Percentiles rank a stretch among this genome's conserved stretches.
phyloP scores from a whole-genome alignment of 2,113 vertebrate genomes.

The Psilopsiagon aurifrons region DNA sequence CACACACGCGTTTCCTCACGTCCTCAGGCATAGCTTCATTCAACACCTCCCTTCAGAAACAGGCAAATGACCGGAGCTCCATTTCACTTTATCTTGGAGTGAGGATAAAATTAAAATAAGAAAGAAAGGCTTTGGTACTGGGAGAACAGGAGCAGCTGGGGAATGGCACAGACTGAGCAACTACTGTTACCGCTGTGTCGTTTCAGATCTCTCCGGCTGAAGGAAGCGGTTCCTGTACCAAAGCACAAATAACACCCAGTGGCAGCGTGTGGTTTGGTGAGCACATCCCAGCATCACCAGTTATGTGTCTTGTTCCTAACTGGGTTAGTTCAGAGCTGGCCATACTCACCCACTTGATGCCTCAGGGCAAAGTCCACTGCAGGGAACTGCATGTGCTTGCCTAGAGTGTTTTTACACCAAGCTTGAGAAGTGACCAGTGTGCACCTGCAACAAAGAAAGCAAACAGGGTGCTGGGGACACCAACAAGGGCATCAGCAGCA shows the following conservation, averaged over 20 bases:
- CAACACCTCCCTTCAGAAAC: not conserved
- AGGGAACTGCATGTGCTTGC: not conserved
- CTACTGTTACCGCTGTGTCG: not conserved
- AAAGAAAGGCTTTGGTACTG: not conserved
- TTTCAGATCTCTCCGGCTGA: not conserved
- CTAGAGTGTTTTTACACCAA: not conserved
- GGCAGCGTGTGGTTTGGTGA: accelerated
- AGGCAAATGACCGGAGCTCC: not conserved
- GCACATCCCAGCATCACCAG: not conserved
- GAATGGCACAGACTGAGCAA: not conserved
- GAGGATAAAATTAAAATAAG: not conserved
- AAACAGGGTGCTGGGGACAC: not conserved
- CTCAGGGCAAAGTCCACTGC: not conserved
- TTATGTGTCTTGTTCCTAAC: too few relatives aligned
- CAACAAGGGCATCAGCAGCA: not conserved
- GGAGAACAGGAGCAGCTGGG: conserved; percentile 9
- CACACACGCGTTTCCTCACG: not conserved
- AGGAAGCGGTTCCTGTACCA: not conserved
- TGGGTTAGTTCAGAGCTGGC: not conserved
- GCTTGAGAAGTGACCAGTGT: not conserved
- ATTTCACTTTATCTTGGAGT: not conserved
- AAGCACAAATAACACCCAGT: not conserved
- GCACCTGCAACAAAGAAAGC: not conserved
- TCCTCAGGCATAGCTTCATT: not conserved
- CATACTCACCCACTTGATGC: not conserved